phyloP scores from a whole-genome alignment of 2,888 invertebrate genomes.

The Athalia cordata region DNA sequence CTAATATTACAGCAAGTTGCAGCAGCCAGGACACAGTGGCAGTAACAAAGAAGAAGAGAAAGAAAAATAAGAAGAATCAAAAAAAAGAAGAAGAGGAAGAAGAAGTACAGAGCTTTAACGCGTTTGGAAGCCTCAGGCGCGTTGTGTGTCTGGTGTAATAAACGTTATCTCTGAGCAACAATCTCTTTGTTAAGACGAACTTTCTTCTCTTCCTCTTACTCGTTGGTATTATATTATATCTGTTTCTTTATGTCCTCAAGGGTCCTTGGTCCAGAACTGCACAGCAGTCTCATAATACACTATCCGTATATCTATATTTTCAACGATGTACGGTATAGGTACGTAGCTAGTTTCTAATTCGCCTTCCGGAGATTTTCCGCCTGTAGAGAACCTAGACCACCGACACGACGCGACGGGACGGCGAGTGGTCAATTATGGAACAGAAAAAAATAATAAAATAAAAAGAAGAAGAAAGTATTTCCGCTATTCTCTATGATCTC shows the following conservation, averaged over 20 bases:
- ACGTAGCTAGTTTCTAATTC: not conserved
- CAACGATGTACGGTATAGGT: not conserved
- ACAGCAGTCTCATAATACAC: too few relatives aligned
- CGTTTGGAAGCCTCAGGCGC: constrained; percentile 21
- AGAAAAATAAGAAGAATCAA: constrained; percentile 9
- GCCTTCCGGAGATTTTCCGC: too few relatives aligned
- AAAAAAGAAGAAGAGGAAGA: constrained; percentile 17
- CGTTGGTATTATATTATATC: not conserved
- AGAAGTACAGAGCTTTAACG: constrained; percentile 23
- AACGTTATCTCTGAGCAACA: constrained; percentile 43
- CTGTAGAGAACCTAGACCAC: not conserved
- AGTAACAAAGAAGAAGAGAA: not conserved
- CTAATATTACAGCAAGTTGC: not conserved
- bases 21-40: too few relatives aligned
- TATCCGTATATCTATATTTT: too few relatives aligned
- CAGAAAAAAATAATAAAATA: too few relatives aligned
- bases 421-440: constrained; percentile 20
- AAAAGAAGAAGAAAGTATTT: too few relatives aligned
- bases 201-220: not conserved
- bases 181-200: constrained; percentile 53
- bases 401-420: too few relatives aligned
- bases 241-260: not conserved
- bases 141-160: constrained; percentile 45
- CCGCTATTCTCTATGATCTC: not conserved
- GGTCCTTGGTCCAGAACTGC: too few relatives aligned